phyloP scores from a whole-genome alignment of 2,113 vertebrate genomes.

The Lophura nycthemera region DNA sequence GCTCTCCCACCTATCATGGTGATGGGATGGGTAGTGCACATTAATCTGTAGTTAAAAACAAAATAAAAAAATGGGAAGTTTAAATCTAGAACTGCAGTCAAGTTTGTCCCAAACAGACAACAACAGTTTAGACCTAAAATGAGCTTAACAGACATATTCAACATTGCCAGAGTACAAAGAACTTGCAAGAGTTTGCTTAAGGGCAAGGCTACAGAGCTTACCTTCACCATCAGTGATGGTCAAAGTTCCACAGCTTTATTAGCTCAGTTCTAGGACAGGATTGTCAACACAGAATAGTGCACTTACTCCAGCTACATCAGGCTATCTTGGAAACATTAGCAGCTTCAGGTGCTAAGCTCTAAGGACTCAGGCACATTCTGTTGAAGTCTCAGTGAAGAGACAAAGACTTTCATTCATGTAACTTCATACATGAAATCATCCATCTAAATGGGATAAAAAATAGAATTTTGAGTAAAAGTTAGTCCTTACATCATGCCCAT shows the following conservation, averaged over 20 bases:
- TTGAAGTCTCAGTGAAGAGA: not conserved
- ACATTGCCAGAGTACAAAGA: not conserved
- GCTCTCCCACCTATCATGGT: not conserved
- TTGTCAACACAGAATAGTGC: not conserved
- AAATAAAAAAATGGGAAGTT: not conserved
- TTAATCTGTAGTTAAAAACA: not conserved
- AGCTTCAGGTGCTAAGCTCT: not conserved
- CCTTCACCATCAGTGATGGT: not conserved
- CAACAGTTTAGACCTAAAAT: not conserved
- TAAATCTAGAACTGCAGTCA: not conserved
- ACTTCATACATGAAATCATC: not conserved
- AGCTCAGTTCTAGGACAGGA: not conserved
- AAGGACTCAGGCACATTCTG: not conserved
- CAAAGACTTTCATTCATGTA: not conserved
- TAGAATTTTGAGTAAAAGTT: not conserved
- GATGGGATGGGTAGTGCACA: not conserved
- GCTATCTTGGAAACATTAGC: not conserved
- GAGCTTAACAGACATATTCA: not conserved
- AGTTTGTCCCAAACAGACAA: not conserved
- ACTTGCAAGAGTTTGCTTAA: not conserved
- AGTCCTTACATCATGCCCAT: not conserved
- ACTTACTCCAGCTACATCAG: not conserved
- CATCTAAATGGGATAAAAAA: not conserved
- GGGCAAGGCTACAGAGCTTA: not conserved
- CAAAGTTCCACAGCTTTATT: not conserved